Conservation (phyloP, 1,140 invertebrate species). For the Paraescarpia echinospica region DNA sequence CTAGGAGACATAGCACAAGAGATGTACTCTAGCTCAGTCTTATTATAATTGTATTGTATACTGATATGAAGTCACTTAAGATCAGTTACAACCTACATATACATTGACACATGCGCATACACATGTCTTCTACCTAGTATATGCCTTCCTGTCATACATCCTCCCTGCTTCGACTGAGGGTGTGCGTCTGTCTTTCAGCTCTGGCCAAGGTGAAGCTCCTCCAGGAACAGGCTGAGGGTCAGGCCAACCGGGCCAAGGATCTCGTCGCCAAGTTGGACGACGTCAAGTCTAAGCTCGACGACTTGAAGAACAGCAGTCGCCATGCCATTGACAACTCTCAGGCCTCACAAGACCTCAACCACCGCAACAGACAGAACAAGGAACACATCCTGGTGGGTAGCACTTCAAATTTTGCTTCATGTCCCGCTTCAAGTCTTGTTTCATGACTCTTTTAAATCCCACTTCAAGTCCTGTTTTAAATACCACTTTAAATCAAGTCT, state of each 20-base stretch:
- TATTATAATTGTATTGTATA: too few species aligned
- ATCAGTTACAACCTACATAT: neutral
- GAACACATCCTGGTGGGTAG: slow-evolving; percentile 24
- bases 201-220: slow-evolving; percentile 58
- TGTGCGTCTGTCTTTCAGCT: slow-evolving; percentile 68
- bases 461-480: too few species aligned
- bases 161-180: neutral
- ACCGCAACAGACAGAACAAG: slow-evolving; percentile 39
- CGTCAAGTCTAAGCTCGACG: slow-evolving; percentile 55
- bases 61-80: too few species aligned
- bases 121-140: neutral
- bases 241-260: slow-evolving; percentile 58
- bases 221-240: slow-evolving; percentile 52
- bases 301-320: slow-evolving; percentile 71
- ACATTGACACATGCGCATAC: neutral
- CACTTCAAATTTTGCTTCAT: slow-evolving; percentile 12
- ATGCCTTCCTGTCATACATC: neutral
- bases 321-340: slow-evolving; percentile 65
- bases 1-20: too few species aligned
- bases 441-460: too few species aligned
- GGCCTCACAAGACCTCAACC: slow-evolving; percentile 67
- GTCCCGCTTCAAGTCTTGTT: neutral
- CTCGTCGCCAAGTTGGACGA: slow-evolving; percentile 52
- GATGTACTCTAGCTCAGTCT: too few species aligned
- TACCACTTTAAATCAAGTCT: too few species aligned